A percentile compares a stretch with the other conserved stretches of the same genome.
These are phyloP conservation scores for Acanthurus leucopareius DNA, from an alignment of 2,797 vertebrate genomes.

Conservation along the genomic window DNA sequence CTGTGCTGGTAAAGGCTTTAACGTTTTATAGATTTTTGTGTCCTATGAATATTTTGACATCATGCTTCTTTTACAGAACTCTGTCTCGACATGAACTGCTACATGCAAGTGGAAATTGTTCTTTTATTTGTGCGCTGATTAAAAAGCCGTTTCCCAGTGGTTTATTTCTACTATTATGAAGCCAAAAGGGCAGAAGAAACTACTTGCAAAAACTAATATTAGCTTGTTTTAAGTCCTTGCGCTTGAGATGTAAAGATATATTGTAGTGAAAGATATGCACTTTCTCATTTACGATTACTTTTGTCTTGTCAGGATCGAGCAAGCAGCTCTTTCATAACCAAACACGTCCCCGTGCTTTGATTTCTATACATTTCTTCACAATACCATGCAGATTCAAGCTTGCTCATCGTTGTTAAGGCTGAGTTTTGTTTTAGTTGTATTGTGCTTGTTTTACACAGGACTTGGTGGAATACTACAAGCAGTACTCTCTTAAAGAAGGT, in stretches of 20 bases:
- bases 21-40: constrained; percentile 38
- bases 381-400: background rate
- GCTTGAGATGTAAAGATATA: background rate
- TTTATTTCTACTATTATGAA: constrained; percentile 34
- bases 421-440: constrained; percentile 10
- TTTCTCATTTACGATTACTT: background rate
- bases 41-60: constrained; percentile 34
- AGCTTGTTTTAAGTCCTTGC: constrained; percentile 1
- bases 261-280: background rate
- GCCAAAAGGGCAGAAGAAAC: background rate
- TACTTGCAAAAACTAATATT: constrained; percentile 11
- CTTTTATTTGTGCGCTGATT: constrained; percentile 15
- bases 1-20: constrained; percentile 89
- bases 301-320: constrained; percentile 22
- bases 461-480: constrained; percentile 92
- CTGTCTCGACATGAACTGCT: constrained; percentile 4
- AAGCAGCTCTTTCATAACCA: background rate
- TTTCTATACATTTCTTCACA: constrained; percentile 18
- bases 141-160: background rate
- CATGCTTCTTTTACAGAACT: constrained; percentile 6
- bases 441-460: constrained; percentile 84
- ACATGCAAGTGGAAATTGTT: background rate
- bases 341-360: constrained; percentile 4
- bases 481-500: constrained; percentile 94
- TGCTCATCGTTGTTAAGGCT: background rate